Evolutionary conservation across 2,888 invertebrate species (phyloP).

Genomic region (Philopedon plagiatum): DNA sequence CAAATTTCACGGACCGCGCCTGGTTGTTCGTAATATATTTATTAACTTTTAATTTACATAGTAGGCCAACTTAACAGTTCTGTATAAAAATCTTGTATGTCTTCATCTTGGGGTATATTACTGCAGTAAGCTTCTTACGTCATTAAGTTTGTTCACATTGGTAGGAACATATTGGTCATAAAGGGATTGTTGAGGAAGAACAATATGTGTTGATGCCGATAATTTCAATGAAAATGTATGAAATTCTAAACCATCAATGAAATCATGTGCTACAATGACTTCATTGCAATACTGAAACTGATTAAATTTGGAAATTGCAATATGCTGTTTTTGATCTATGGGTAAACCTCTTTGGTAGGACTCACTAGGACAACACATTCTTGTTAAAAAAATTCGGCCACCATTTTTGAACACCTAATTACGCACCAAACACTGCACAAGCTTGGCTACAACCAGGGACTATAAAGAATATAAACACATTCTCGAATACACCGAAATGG

Average conservation of each 20-base stretch:
- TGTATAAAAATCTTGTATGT: conserved; percentile 11
- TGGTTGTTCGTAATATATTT: neutral
- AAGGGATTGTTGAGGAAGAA: conserved; percentile 9
- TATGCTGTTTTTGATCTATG: conserved; percentile 7
- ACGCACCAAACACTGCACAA: no score
- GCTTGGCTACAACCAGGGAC: no score
- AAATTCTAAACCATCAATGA: conserved; percentile 16
- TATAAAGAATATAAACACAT: no score
- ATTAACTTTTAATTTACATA: neutral
- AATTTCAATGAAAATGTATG: conserved; percentile 23
- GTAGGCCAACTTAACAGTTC: neutral
- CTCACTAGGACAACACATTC: conserved; percentile 11
- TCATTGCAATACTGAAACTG: conserved; percentile 12
- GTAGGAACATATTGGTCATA: conserved; percentile 13
- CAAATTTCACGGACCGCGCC: no score
- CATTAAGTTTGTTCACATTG: conserved; percentile 13
- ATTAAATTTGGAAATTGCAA: conserved; percentile 12
- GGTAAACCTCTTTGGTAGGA: conserved; percentile 18
- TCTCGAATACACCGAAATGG: no score
- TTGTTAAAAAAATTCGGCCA: conserved; percentile 21
- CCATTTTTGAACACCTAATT: conserved; percentile 18
- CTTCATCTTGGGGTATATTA: conserved; percentile 5
- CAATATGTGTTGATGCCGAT: conserved; percentile 10
- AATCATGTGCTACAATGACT: conserved; percentile 12
- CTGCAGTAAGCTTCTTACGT: conserved; percentile 18